Evolutionary conservation across 1,140 invertebrate species (phyloP), one percentile per base, ranked within the genome.

Genomic region (Vanessa tameamea): DNA sequence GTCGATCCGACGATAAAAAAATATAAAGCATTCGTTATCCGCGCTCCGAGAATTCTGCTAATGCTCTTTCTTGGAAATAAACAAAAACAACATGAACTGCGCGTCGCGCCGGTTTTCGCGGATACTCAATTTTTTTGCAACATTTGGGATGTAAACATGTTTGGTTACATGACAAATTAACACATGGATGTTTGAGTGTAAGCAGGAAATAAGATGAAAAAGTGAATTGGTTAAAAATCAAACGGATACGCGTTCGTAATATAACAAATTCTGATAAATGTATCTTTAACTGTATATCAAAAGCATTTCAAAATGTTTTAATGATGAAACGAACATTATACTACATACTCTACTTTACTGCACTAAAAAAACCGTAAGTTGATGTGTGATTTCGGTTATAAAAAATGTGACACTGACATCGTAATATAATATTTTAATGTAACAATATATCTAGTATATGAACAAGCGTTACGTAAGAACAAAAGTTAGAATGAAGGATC

Each of bases 401-500:
- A 61, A 61, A 65, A 57, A 47, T 31, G 20, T 47, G 31, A 55
- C 66, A 69, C 23, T 69, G 66, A 69, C 66, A 69, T 47, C 57
- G 66, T 69, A 55, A 69, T 69, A 67, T 67, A 53, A 57, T 59
- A 51, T 57, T 23, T 57, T 72, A 70, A 70, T 64, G 68, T 51
- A 48, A 66, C 47, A 73, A 48, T 50, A 68, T 50, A 43, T 43
- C 23, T 64, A 26, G 47, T 37, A 14, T 48, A 59, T 65, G 23
- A 47, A 16, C 71, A 20, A 26, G 66, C 66, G 65, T 88, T 90
- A 89, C 85, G 82, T 85, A 90, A 88, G 82, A 84, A 87, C 86
- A 85, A 84, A 86, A 82, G 79, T 76, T 83, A 88, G 82, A 83
- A 86, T 87, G 82, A 87, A 87, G 82, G 85, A 86, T 81, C 77